Conservation (phyloP, 1,140 invertebrate genomes). For the Monomorium pharaonis region DNA sequence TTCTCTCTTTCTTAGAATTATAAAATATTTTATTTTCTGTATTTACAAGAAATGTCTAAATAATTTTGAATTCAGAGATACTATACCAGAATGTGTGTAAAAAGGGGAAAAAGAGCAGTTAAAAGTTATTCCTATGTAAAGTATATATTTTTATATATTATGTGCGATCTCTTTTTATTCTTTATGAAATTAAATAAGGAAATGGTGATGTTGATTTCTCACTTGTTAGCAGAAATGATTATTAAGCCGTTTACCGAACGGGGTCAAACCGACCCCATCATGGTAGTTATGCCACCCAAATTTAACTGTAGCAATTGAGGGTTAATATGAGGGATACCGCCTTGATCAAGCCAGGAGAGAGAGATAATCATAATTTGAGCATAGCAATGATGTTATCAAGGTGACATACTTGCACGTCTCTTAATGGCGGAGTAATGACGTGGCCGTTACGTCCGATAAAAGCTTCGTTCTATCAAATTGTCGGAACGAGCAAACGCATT, state of each 20-base stretch:
- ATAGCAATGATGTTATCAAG: slow-evolving; percentile 51
- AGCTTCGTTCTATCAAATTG: slow-evolving; percentile 45
- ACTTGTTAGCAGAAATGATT: slow-evolving; percentile 28
- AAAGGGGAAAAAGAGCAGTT: background rate
- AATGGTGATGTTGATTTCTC: background rate
- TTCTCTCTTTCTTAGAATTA: too few relatives aligned
- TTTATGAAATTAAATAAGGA: background rate
- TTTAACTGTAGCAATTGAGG: slow-evolving; percentile 25
- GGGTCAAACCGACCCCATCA: slow-evolving; percentile 23
- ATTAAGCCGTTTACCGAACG: slow-evolving; percentile 17
- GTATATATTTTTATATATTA: background rate
- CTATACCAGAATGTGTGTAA: background rate
- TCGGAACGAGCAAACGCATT: slow-evolving; percentile 10
- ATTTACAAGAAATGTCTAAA: background rate
- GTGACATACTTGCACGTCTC: slow-evolving; percentile 34
- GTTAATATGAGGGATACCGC: slow-evolving; percentile 41
- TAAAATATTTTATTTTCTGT: background rate
- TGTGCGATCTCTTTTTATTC: background rate
- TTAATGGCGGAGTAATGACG: slow-evolving; percentile 39
- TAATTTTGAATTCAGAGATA: background rate
- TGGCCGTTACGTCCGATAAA: slow-evolving; percentile 46
- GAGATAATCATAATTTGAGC: slow-evolving; percentile 38
- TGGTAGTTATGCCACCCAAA: slow-evolving; percentile 14
- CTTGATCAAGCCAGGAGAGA: slow-evolving; percentile 23
- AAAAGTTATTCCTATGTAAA: background rate